These are phyloP conservation scores for Loris lydekkerianus DNA, from an alignment of 2,797 vertebrate genomes.

Conservation along the genomic window DNA sequence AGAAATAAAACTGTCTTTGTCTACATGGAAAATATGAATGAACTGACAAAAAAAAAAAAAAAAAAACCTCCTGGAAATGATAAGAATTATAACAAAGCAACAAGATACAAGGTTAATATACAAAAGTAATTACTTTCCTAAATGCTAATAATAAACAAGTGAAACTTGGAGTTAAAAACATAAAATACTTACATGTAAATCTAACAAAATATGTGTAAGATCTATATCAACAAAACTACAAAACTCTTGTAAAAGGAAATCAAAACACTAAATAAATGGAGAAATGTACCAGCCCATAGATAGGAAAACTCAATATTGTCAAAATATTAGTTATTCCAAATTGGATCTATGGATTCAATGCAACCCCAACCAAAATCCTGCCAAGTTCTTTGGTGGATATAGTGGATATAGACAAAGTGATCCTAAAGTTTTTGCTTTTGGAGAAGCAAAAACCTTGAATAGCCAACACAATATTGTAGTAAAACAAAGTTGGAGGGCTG, in stretches of 20 bases:
- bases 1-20: not conserved
- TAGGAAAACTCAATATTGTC: conserved; percentile 3
- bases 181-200: not conserved
- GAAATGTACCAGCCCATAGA: not conserved
- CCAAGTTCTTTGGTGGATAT: not conserved
- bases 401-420: not conserved
- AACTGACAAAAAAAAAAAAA: not conserved
- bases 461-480: not conserved
- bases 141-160: not conserved
- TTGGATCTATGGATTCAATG: not conserved
- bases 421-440: not conserved
- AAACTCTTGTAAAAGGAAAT: not conserved
- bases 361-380: not conserved
- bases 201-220: not conserved
- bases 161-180: not conserved
- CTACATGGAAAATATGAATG: not conserved
- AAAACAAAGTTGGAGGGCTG: not conserved
- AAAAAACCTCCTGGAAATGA: no score
- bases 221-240: not conserved
- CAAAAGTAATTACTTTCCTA: not conserved
- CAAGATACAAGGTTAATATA: not conserved
- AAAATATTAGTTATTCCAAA: not conserved
- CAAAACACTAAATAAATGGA: not conserved
- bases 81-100: not conserved
- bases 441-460: not conserved